Evolutionary conservation across 1,140 invertebrate genomes (phyloP), one percentile per base, ranked within the genome.

Genomic region (Heliconius himera): DNA sequence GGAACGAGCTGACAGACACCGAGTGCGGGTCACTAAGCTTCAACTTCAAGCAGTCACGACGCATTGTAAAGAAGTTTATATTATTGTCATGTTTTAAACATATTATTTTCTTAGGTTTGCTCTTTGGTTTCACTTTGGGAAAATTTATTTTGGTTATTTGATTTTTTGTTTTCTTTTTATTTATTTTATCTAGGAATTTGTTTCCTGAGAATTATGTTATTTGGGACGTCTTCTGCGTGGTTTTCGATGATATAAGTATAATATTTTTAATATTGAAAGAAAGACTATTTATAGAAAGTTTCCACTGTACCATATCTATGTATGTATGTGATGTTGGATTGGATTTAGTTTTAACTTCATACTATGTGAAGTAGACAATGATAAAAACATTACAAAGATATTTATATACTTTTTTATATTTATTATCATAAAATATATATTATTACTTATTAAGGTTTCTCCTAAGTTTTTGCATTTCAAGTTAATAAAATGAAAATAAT

Each of bases 21-120:
- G 93, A 88, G 71, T 88, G 92, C 0, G 93, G 94, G 81, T 95
- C 94, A 80, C 90, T 94, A n/a, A 95, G 88, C 70, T 94, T 88
- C 78, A 95, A 86, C 77, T 94, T 93, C 20, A 95, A 84, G 74
- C 89, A 92, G 82, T 95, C 95, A 36, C 94, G 89, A 73, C 90
- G 86, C 91, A 94, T 93, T 79, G 87, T 86, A 81, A 76, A 81
- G 75, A 80, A 70, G 74, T 81, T 79, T 72, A 81, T 76, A 74
- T 74, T 86, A 84, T 85, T 74, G 49, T 73, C 73, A 75, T 81
- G 73, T 22, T 74, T 74, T n/a, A 51, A 41, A 75, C 66, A 51
- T 71, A 13, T 74, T 71, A 13, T 74, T 83, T 79, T 85, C 74
- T 87, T 87, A 86, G 78, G 79, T 73, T 85, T 77, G 51, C 70